Evolutionary conservation across 2,888 invertebrate genomes (phyloP), one percentile per base, ranked within the genome.

Genomic region (Plebejus melissa): DNA sequence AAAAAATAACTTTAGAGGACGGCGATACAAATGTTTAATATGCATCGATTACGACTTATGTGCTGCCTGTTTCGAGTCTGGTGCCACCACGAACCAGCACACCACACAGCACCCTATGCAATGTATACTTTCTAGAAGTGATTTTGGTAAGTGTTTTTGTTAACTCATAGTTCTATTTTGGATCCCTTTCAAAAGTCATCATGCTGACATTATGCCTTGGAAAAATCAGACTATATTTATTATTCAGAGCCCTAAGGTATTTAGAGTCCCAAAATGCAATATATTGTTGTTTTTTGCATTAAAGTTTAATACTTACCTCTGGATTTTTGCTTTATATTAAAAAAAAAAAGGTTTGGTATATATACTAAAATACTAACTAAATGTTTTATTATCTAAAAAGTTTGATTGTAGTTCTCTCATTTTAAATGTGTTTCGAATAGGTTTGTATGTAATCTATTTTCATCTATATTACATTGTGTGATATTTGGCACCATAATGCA

Each of bases 1-100:
- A 93, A 98, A 98, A 95, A 98, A 97, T 90, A 99, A 99, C 94
- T 99, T 99, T 93, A 96, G 97, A 93, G 99, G 99, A 86, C 96
- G 98, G 90, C 96, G 99, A 86, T 99, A 98, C 94, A 99, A 99
- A 95, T 99, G 99, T 95, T 96, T 99, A 90, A 97, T 99, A 86
- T 99, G 99, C 94, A 99, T 98, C 94, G 99, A 99, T 94, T 99
- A 99, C 94, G 99, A 99, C 95, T 95, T 99, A 85, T 99, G 99
- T 94, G 97, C 98, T 85, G 96, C 96, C 85, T 99, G 99, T 91
- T 99, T 98, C 92, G 98, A 99, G 90, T 96, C 96, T 83, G 98
- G 98, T 85, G 97, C 97, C 80, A 97, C 97, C 80, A 97, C 97
- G 83, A 97, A 98, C 81, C 96, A 98, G 84, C 99, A 99, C 92